Percentiles rank a stretch among this genome's conserved stretches.
Evolutionary conservation across 2,888 invertebrate species (phyloP).

Genomic region (Hypomecis atomaria): DNA sequence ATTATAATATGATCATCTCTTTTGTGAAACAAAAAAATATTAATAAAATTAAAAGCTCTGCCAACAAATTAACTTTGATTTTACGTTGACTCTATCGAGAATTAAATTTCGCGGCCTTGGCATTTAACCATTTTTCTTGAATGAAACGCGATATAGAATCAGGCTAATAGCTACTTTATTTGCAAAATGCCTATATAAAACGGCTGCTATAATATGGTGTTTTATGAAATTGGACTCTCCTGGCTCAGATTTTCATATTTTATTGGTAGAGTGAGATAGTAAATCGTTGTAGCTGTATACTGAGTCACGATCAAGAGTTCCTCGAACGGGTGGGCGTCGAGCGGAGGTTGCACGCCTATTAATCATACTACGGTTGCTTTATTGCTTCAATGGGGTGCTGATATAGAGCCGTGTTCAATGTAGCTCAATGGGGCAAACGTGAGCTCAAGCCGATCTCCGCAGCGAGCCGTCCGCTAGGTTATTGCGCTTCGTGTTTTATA

Average conservation of each 20-base stretch:
- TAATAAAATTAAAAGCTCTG: conserved; percentile 11
- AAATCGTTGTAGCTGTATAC: conserved; percentile 46
- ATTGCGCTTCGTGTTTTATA: conserved; percentile 19
- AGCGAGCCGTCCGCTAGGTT: conserved; percentile 21
- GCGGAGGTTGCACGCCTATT: conserved; percentile 67
- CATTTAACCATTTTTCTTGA: conserved; percentile 37
- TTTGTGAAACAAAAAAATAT: background rate
- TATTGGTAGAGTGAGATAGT: conserved; percentile 30
- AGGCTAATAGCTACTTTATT: conserved; percentile 32
- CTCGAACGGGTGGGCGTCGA: conserved; percentile 64
- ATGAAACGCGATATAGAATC: conserved; percentile 38
- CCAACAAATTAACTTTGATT: conserved; percentile 31
- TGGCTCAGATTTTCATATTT: conserved; percentile 32
- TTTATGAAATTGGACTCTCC: conserved; percentile 25
- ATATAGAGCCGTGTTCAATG: conserved; percentile 59
- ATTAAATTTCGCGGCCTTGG: conserved; percentile 37
- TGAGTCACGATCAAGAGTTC: conserved; percentile 58
- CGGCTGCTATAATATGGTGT: conserved; percentile 14
- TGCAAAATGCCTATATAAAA: conserved; percentile 22
- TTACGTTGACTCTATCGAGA: conserved; percentile 25
- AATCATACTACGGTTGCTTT: conserved; percentile 76
- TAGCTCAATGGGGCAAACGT: conserved; percentile 55
- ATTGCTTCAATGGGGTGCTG: conserved; percentile 73
- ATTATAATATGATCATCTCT: no score
- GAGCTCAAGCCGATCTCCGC: conserved; percentile 33